Conservation (phyloP, 2,888 invertebrate genomes). For the Plagodis pulveraria region DNA sequence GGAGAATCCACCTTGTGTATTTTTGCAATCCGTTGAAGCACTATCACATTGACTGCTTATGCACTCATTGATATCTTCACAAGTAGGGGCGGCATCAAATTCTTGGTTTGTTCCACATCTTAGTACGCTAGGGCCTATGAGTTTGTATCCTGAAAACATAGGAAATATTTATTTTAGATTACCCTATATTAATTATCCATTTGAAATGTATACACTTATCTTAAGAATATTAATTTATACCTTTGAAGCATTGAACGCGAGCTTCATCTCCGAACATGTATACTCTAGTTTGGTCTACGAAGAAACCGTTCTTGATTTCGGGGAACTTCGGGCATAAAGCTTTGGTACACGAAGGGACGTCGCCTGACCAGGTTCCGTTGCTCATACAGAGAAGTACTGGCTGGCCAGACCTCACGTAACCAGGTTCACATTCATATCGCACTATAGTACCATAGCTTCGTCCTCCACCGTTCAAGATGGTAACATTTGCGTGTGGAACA, state of each 20-base stretch:
- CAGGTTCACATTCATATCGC: constrained; percentile 95
- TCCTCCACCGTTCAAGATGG: constrained; percentile 94
- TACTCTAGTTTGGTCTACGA: constrained; percentile 90
- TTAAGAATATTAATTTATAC: constrained; percentile 43
- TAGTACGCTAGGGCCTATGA: constrained; percentile 93
- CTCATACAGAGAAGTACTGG: constrained; percentile 97
- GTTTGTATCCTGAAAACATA: constrained; percentile 88
- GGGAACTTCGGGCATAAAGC: constrained; percentile 90
- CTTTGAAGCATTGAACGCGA: constrained; percentile 94
- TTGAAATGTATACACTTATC: not conserved
- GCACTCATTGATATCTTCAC: constrained; percentile 97
- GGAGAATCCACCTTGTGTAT: constrained; percentile 94
- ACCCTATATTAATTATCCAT: too few species aligned
- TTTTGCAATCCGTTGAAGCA: constrained; percentile 95
- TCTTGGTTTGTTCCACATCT: constrained; percentile 93
- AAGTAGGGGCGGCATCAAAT: constrained; percentile 93
- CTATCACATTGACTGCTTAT: constrained; percentile 94
- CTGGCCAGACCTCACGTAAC: constrained; percentile 94
- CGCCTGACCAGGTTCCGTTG: constrained; percentile 97
- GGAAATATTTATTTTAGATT: not conserved
- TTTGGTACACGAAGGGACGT: constrained; percentile 94
- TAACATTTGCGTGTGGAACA: constrained; percentile 94
- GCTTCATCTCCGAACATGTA: constrained; percentile 96
- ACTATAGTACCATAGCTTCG: constrained; percentile 97
- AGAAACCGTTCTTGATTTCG: constrained; percentile 93